Evolutionary conservation across 92 coral and sea anemone genomes (phyloP).

Genomic region (Porites lobata): DNA sequence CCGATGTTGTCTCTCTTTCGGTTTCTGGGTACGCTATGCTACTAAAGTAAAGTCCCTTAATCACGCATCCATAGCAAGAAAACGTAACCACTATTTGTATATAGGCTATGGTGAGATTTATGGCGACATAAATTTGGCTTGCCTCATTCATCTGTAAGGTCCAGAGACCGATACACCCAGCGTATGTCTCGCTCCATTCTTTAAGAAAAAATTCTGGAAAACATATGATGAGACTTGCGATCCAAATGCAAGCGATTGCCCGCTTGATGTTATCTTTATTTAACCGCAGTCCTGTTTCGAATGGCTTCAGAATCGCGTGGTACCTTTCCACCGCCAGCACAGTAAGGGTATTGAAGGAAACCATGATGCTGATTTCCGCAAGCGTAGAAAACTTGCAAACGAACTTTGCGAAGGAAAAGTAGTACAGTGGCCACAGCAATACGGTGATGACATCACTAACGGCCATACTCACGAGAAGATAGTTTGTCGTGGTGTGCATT

Average conservation of each 20-base stretch:
- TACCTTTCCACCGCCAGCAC: slow-evolving; percentile 8
- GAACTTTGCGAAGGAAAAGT: neutral
- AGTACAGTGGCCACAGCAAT: slow-evolving; percentile 1
- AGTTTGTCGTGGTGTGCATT: slow-evolving; percentile 8
- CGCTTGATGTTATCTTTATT: neutral
- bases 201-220: neutral
- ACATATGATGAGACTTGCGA: neutral
- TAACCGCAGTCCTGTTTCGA: neutral
- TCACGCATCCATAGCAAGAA: neutral
- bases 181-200: neutral
- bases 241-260: neutral
- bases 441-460: slow-evolving; percentile 2
- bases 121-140: neutral
- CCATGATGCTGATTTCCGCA: neutral
- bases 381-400: neutral
- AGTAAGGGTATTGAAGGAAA: neutral
- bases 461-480: neutral
- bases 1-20: neutral
- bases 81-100: neutral
- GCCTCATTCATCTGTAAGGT: neutral
- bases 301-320: neutral
- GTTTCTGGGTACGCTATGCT: neutral
- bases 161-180: neutral
- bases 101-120: neutral
- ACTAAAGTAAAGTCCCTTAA: neutral